A percentile compares a stretch with the other conserved stretches of the same genome.
Evolutionary conservation across 2,113 vertebrate species (phyloP).

Genomic region (Phrynocephalus versicolor): DNA sequence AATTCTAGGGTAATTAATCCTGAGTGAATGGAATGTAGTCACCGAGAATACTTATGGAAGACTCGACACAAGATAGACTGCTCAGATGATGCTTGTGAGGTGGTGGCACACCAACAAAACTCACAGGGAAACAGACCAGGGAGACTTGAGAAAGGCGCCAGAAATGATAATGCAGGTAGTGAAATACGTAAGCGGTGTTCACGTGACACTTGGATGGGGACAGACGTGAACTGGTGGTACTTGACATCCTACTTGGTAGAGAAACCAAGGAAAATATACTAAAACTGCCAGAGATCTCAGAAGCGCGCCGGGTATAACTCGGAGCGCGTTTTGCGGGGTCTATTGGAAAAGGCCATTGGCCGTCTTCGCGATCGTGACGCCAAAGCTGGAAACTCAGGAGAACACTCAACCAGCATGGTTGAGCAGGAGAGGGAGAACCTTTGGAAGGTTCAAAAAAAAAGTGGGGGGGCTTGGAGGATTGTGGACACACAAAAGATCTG

Average conservation of each 20-base stretch:
- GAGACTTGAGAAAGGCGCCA: background rate
- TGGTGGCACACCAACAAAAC: background rate
- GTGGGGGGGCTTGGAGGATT: background rate
- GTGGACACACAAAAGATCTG: background rate
- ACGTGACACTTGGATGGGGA: background rate
- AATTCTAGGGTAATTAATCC: background rate
- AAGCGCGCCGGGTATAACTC: background rate
- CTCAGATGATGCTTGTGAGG: background rate
- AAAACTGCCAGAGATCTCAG: background rate
- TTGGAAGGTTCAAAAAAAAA: background rate
- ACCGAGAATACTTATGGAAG: background rate
- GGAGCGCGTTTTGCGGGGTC: background rate
- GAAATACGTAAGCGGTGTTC: background rate
- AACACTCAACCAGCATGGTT: background rate
- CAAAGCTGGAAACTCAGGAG: background rate
- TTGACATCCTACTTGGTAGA: slow-evolving; percentile 22
- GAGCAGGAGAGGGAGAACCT: background rate
- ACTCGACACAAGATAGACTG: background rate
- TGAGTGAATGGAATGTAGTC: too few relatives aligned
- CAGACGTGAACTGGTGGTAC: background rate
- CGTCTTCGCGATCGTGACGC: background rate
- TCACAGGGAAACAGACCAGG: background rate
- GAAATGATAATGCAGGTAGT: background rate
- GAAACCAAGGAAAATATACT: background rate
- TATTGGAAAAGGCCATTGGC: background rate